Base-by-base conservation (phyloP, 2,888 invertebrate genomes). In the Cheilosia pagana region DNA sequence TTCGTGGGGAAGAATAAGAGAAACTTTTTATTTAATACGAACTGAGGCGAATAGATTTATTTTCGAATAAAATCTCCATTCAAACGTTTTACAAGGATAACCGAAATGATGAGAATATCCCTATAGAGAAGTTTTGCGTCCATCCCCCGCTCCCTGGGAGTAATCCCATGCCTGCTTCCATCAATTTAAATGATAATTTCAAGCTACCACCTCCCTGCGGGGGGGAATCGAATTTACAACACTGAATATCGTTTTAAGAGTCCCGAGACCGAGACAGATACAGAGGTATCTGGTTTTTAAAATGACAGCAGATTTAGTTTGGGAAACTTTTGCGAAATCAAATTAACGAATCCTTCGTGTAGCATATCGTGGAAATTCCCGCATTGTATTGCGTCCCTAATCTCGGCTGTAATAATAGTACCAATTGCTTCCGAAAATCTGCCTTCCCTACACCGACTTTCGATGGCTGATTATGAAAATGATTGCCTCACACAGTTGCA, bases 381-480 rank as follows among this genome's bases (percentile, higher is more conserved):
- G 35, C 35, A 74, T 79, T 75, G 74, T 74, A 53, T 57, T 43
- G n/a, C n/a, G 75, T 74, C 68, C 74, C 78, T 83, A 78, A 83
- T 83, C 83, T 83, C 53, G 35, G 52, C 48, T 31, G 78, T 74
- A 62, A 75, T 70, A 75, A 74, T 78, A 83, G 63, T 68, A 78
- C 78, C 78, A 83, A 83, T 83, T 83, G 78, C 62, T 83, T 83
- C 82, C 78, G 67, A 78, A 82, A 82, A 72, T 77, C 82, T 77
- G 78, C 41, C 31, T n/a, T 45, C 28, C 21, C 16, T 10, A n/a
- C 21, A 21, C 28, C 21, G n/a, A 8, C 48, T 50, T 70, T 75
- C 78, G 83, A 83, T 83, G 62, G 74, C 78, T 83, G 83, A 83
- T 83, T 79, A 83, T 74, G 74, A 78, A 79, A 83, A 83, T 83